These are phyloP conservation scores for Drosophila willistoni DNA, from an alignment of 1,140 invertebrate genomes.

Conservation along the genomic window DNA sequence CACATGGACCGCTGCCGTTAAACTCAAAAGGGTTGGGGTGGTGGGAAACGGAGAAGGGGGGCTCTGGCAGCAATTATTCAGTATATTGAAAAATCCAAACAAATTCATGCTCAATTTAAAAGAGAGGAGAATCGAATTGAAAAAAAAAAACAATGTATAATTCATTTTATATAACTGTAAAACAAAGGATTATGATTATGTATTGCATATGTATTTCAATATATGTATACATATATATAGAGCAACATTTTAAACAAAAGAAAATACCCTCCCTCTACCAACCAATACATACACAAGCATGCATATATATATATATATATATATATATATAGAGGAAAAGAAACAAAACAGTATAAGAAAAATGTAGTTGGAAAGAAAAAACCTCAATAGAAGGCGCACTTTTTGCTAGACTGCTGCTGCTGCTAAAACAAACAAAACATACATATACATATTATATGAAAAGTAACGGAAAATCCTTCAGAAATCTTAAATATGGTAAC, in stretches of 20 bases:
- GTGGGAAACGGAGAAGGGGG: neutral
- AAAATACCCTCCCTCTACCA: neutral
- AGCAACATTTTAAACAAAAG: conserved; percentile 10
- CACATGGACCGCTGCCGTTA: conserved; percentile 42
- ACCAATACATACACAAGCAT: conserved; percentile 5
- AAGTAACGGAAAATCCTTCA: conserved; percentile 9
- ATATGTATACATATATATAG: conserved; percentile 32
- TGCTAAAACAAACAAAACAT: conserved; percentile 35
- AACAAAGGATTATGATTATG: conserved; percentile 65
- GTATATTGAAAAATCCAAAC: conserved; percentile 3
- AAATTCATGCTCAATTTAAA: conserved; percentile 47
- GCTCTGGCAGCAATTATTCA: conserved; percentile 35
- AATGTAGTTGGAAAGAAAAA: conserved; percentile 34
- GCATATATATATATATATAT: conserved; percentile 40
- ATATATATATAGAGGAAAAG: conserved; percentile 37
- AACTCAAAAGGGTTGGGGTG: conserved; percentile 18
- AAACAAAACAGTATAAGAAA: conserved; percentile 39
- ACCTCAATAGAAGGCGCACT: conserved; percentile 41
- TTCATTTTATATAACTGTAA: conserved; percentile 74
- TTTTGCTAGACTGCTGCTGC: conserved; percentile 51
- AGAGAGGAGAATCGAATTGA: neutral
- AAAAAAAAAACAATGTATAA: conserved; percentile 55
- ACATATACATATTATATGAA: conserved; percentile 37
- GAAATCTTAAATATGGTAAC: conserved; percentile 5
- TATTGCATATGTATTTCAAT: conserved; percentile 58